A percentile compares a stretch with the other conserved stretches of the same genome.
Conservation (phyloP, 1,140 invertebrate genomes). For the Sitodiplosis mosellana region DNA sequence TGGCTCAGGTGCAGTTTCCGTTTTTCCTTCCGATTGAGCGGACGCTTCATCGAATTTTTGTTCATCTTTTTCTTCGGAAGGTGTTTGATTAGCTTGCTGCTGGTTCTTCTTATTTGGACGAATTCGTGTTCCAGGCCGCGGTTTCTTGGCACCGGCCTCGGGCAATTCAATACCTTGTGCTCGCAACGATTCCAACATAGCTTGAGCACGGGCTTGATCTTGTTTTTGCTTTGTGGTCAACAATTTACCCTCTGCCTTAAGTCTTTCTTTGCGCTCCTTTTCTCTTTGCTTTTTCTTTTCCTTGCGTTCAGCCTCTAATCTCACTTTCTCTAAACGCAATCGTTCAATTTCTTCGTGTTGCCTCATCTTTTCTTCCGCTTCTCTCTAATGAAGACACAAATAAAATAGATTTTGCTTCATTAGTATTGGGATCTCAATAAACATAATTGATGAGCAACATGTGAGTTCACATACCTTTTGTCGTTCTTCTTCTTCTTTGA, state of each 20-base stretch:
- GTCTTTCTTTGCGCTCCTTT: slow-evolving; percentile 78
- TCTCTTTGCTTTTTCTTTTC: slow-evolving; percentile 87
- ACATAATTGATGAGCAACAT: neutral
- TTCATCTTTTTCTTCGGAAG: slow-evolving; percentile 32
- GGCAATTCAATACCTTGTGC: slow-evolving; percentile 61
- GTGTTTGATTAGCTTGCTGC: slow-evolving; percentile 26
- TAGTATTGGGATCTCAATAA: no score
- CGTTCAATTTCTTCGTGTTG: slow-evolving; percentile 56
- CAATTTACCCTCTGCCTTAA: slow-evolving; percentile 89
- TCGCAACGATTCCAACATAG: slow-evolving; percentile 71
- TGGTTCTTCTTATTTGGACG: slow-evolving; percentile 46
- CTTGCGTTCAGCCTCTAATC: slow-evolving; percentile 70
- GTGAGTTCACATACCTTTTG: slow-evolving; percentile 10
- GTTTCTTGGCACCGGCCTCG: slow-evolving; percentile 38
- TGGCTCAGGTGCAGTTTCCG: slow-evolving; percentile 29
- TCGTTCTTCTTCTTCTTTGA: slow-evolving; percentile 81
- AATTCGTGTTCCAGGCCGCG: slow-evolving; percentile 52
- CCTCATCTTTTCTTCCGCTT: slow-evolving; percentile 64
- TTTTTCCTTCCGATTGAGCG: slow-evolving; percentile 31
- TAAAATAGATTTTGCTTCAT: no score
- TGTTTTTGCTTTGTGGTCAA: slow-evolving; percentile 84
- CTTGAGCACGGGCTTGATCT: slow-evolving; percentile 68
- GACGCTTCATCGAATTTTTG: slow-evolving; percentile 27
- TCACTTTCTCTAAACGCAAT: slow-evolving; percentile 50
- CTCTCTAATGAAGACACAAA: slow-evolving; percentile 29